Evolutionary conservation across 2,797 vertebrate genomes (phyloP), one percentile per base, ranked within the genome.

Genomic region (Steatocranus sp.): DNA sequence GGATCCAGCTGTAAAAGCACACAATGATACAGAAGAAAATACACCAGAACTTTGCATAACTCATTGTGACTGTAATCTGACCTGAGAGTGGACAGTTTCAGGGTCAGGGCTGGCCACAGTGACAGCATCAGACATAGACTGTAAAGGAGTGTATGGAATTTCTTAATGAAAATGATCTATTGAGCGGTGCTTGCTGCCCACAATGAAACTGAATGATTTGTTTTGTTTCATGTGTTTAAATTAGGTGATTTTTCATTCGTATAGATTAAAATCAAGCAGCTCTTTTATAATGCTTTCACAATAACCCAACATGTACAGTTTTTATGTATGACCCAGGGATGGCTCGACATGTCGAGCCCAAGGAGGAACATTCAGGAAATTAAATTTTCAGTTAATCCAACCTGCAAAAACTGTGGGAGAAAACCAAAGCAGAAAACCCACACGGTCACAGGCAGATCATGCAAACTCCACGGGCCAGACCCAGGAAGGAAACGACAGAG

Each of bases 1-100:
- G 90, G 89, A 89, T 81, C 80, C 91, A 94, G 91, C 94, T 93
- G 94, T 95, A 91, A 95, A 95, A 95, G 92, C 91, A 94, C 86
- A 90, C 83, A 87, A 81, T 88, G 87, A 86, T 81, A 89, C 82
- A 91, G 83, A 83, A 54, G 80, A 15, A 66, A 93, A 86, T 85
- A 74, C 76, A 91, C n/a, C 82, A 68, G 78, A 76, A 84, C 86
- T 11, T 41, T 76, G 25, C 56, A 17, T 30, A 50, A 86, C 27
- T 36, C 20, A 25, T n/a, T 2, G 73, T 30, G 38, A 83, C 38
- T 50, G 46, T 74, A 80, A 82, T 43, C 66, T 61, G 2, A 91
- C 18, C 84, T 80, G 12, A 61, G 76, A 54, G 17, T 4, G 73
- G 63, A 73, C 81, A 70, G 80, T 79, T 83, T 66, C 73, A 30